phyloP scores from a whole-genome alignment of 2,797 vertebrate genomes.

The Eleutherodactylus coqui region DNA sequence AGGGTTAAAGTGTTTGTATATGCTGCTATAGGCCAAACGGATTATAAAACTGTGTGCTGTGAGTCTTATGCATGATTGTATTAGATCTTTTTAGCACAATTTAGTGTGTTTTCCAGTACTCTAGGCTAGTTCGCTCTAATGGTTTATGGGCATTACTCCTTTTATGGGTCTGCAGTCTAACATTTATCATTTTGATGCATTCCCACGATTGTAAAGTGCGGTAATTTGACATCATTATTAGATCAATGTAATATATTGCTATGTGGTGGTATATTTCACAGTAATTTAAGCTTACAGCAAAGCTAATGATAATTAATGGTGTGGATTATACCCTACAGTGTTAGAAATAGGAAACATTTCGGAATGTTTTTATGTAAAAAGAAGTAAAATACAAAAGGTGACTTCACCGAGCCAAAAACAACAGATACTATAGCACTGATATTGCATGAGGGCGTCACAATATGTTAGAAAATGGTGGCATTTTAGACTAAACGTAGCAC shows the following conservation, averaged over 20 bases:
- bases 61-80: neutral
- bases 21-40: neutral
- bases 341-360: neutral
- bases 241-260: neutral
- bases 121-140: neutral
- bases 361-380: neutral
- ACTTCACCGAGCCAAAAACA: neutral
- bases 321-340: neutral
- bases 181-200: neutral
- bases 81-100: neutral
- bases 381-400: neutral
- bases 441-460: neutral
- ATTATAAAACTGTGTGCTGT: neutral
- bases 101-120: neutral
- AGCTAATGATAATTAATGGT: neutral
- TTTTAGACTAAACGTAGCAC: neutral
- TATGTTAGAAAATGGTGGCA: neutral
- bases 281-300: neutral
- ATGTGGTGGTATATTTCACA: too few species aligned
- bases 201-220: too few species aligned
- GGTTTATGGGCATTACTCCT: too few species aligned
- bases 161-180: neutral
- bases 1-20: neutral
- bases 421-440: neutral
- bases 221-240: neutral